Evolutionary conservation across 2,888 invertebrate genomes (phyloP).

Genomic region (Dryobotodes eremita): DNA sequence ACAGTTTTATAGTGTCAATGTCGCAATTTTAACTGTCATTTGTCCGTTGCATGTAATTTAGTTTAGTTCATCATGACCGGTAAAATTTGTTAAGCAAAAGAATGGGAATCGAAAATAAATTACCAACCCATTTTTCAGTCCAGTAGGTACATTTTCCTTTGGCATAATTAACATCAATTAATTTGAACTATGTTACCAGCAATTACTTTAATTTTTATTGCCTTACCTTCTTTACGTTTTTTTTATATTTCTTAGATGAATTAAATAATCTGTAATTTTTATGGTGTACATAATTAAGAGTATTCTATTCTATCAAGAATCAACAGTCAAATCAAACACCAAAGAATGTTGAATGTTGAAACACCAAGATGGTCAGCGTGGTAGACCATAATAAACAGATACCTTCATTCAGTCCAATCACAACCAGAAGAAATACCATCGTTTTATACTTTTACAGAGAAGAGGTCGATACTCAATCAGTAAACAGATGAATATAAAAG

Average conservation of each 20-base stretch:
- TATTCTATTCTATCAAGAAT: too few relatives aligned
- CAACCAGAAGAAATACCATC: neutral
- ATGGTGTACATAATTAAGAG: too few relatives aligned
- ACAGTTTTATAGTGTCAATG: slow-evolving; percentile 55
- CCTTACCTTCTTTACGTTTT: too few relatives aligned
- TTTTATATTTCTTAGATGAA: too few relatives aligned
- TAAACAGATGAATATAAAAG: slow-evolving; percentile 2
- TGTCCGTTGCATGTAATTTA: slow-evolving; percentile 6
- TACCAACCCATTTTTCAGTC: neutral
- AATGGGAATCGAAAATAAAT: neutral
- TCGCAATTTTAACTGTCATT: slow-evolving; percentile 36
- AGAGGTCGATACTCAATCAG: neutral
- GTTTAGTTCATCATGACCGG: slow-evolving; percentile 4
- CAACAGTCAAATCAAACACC: neutral
- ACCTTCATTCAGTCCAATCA: neutral
- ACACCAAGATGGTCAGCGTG: neutral
- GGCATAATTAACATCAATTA: too few relatives aligned
- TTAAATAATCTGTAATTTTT: too few relatives aligned
- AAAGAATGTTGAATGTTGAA: neutral
- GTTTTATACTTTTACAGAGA: neutral
- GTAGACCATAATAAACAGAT: neutral
- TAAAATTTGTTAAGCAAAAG: slow-evolving; percentile 9
- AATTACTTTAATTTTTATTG: too few relatives aligned
- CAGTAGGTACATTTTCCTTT: neutral
- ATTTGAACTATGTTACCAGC: too few relatives aligned